Conservation (phyloP, 2,113 vertebrate genomes). For the Hydrochoerus hydrochaeris region DNA sequence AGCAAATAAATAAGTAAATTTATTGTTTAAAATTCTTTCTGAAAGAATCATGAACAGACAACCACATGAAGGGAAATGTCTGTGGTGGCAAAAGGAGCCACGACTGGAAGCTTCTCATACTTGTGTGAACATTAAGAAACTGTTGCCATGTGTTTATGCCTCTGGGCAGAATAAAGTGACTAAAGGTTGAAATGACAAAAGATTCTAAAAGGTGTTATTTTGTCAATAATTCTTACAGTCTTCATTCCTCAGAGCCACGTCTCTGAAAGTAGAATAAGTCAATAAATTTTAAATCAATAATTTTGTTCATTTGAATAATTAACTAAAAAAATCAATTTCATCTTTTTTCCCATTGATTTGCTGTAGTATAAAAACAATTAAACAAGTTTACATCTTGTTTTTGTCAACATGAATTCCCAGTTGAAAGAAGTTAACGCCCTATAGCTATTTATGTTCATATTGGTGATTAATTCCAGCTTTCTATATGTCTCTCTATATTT, state of each 20-base stretch:
- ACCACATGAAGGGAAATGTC: background rate
- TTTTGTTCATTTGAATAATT: slow-evolving; percentile 52
- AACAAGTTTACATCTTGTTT: slow-evolving; percentile 54
- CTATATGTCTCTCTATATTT: slow-evolving; percentile 15
- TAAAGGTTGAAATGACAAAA: background rate
- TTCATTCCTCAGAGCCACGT: background rate
- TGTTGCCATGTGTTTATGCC: too few relatives aligned
- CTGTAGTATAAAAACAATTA: slow-evolving; percentile 24
- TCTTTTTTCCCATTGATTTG: slow-evolving; percentile 56
- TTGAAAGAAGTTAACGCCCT: slow-evolving; percentile 54
- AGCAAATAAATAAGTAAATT: background rate
- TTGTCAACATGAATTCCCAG: slow-evolving; percentile 51
- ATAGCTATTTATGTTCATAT: slow-evolving; percentile 36
- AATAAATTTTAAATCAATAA: slow-evolving; percentile 69
- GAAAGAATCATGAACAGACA: background rate
- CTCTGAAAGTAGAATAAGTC: slow-evolving; percentile 33
- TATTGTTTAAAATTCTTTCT: background rate
- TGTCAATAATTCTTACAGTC: slow-evolving; percentile 16
- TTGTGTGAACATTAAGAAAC: background rate
- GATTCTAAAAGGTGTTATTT: background rate
- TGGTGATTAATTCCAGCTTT: slow-evolving; percentile 55
- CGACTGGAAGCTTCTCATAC: background rate
- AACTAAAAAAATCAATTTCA: slow-evolving; percentile 53
- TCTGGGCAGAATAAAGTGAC: background rate
- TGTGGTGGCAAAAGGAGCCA: background rate